Evolutionary conservation across 1,140 invertebrate genomes (phyloP).

Genomic region (honey bee (Apis mellifera)): DNA sequence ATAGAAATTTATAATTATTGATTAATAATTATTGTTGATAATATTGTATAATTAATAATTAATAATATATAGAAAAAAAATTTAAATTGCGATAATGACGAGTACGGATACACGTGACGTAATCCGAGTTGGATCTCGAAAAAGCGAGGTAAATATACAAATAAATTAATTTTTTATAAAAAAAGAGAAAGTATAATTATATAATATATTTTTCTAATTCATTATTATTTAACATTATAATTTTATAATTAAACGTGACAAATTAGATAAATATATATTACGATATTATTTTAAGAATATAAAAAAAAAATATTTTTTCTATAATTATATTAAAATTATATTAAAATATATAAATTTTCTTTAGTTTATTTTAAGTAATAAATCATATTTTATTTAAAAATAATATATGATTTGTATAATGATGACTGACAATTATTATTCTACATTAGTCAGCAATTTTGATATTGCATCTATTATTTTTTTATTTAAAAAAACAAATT

Average conservation of each 20-base stretch:
- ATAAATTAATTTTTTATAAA: slow-evolving; percentile 16
- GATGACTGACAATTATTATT: background rate
- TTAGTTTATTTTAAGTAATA: background rate
- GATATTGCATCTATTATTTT: background rate
- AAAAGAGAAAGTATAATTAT: slow-evolving; percentile 17
- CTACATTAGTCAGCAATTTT: slow-evolving; percentile 41
- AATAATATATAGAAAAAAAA: background rate
- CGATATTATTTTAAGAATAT: background rate
- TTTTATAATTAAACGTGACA: slow-evolving; percentile 19
- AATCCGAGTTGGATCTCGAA: slow-evolving; percentile 85
- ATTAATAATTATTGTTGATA: slow-evolving; percentile 22
- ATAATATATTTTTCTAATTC: too few relatives aligned
- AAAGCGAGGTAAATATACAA: slow-evolving; percentile 84
- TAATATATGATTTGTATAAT: background rate
- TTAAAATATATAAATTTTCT: background rate
- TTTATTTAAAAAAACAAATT: background rate
- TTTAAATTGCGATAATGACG: slow-evolving; percentile 50
- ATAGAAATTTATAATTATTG: background rate
- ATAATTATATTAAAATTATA: too few relatives aligned
- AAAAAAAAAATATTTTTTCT: background rate
- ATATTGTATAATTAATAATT: background rate
- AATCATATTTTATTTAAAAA: background rate
- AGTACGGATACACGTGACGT: slow-evolving; percentile 70
- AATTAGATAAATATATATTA: background rate
- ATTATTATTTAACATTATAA: slow-evolving; percentile 51